These are phyloP conservation scores for Stylophora pistillata DNA, from an alignment of 64 coral and sea anemone genomes.

Conservation along the genomic window DNA sequence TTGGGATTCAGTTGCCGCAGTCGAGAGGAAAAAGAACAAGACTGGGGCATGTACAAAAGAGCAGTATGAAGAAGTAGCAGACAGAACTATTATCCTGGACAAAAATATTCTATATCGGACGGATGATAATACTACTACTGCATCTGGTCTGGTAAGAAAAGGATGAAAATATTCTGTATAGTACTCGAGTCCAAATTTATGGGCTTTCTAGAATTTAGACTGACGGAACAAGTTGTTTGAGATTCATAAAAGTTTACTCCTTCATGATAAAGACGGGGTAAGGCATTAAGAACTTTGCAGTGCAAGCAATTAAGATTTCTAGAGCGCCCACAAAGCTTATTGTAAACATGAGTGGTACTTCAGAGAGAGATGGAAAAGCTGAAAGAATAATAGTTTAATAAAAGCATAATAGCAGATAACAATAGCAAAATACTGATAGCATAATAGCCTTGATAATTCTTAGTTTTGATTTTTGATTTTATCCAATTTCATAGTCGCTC, in stretches of 20 bases:
- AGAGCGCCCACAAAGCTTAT: no score
- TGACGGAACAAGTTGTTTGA: neutral
- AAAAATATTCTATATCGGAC: neutral
- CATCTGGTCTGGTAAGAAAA: constrained; percentile 15
- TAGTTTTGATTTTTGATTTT: no score
- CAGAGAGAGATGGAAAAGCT: no score
- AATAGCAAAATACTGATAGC: no score
- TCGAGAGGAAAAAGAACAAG: neutral
- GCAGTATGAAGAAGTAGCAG: neutral
- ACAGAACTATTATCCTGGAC: neutral
- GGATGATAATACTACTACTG: neutral
- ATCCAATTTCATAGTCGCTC: no score
- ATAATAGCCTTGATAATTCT: no score
- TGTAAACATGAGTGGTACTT: no score
- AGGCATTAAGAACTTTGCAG: no score
- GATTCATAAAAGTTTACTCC: neutral
- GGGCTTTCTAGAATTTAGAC: neutral
- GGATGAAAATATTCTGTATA: neutral
- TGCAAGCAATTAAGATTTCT: no score
- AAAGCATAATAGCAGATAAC: no score
- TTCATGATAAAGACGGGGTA: neutral
- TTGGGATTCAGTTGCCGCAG: neutral
- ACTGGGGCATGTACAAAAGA: neutral
- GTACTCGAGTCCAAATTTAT: neutral
- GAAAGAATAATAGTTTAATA: no score